Conservation (phyloP, 2,888 invertebrate genomes). For the Parochlus steinenii region DNA sequence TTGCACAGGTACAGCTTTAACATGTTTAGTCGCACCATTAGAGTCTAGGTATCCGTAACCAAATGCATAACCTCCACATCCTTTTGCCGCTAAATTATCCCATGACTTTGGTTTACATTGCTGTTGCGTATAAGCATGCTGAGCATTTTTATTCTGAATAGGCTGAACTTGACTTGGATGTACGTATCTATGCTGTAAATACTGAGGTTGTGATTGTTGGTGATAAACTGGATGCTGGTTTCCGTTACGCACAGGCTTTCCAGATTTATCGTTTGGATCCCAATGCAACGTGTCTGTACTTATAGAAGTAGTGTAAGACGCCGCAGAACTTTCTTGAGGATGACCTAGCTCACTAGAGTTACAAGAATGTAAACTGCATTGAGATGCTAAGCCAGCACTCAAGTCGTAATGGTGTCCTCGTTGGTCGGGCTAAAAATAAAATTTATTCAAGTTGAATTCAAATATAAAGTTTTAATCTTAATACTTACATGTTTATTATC, state of each 20-base stretch:
- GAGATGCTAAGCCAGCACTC: slow-evolving; percentile 53
- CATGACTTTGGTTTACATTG: slow-evolving; percentile 69
- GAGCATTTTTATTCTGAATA: slow-evolving; percentile 17
- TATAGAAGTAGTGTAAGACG: slow-evolving; percentile 68
- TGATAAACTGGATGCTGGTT: slow-evolving; percentile 26
- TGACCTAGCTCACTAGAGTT: slow-evolving; percentile 59
- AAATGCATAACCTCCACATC: slow-evolving; percentile 71
- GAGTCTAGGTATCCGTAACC: slow-evolving; percentile 73
- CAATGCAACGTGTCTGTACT: slow-evolving; percentile 78
- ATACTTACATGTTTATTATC: background rate
- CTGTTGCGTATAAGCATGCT: slow-evolving; percentile 24
- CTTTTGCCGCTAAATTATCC: slow-evolving; percentile 77
- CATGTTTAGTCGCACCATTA: slow-evolving; percentile 28
- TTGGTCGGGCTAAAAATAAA: slow-evolving; percentile 19
- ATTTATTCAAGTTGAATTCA: background rate
- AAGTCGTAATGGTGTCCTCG: slow-evolving; percentile 46
- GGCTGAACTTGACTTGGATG: slow-evolving; percentile 30
- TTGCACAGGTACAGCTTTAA: slow-evolving; percentile 15
- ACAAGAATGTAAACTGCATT: slow-evolving; percentile 68
- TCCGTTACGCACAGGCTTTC: slow-evolving; percentile 16
- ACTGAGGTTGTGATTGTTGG: slow-evolving; percentile 17
- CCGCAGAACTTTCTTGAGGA: slow-evolving; percentile 51
- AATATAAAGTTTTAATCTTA: background rate
- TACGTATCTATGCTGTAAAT: slow-evolving; percentile 27
- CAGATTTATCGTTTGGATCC: slow-evolving; percentile 39